Percentiles rank a stretch among this genome's conserved stretches.
phyloP scores from a whole-genome alignment of 2,888 invertebrate genomes.

The Antheraea yamamai region DNA sequence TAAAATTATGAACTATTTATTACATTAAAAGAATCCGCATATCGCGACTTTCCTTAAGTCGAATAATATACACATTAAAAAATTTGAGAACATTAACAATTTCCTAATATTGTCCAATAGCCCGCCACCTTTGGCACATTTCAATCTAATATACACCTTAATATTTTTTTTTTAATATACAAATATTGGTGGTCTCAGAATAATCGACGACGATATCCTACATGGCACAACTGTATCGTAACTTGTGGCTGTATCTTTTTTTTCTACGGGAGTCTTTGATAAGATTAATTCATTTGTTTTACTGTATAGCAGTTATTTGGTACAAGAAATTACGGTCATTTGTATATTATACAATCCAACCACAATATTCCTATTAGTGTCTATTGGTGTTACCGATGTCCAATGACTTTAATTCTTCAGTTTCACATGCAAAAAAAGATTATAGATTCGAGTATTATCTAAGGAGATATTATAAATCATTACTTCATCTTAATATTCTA shows the following conservation, averaged over 20 bases:
- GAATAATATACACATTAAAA: not conserved
- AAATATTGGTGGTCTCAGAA: not conserved
- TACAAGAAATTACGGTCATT: not conserved
- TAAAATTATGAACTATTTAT: not conserved
- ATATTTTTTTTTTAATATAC: not conserved
- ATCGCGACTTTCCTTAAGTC: not conserved
- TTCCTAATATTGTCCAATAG: not conserved
- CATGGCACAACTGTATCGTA: not conserved
- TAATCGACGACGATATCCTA: not conserved
- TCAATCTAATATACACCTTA: not conserved
- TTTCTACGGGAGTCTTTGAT: not conserved
- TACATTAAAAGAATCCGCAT: not conserved
- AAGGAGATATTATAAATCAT: not conserved
- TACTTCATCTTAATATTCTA: not conserved
- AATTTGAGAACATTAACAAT: conserved; percentile 4
- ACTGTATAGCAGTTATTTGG: not conserved
- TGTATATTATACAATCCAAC: not conserved
- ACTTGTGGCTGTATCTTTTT: not conserved
- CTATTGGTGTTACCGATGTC: not conserved
- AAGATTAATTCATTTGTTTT: not conserved
- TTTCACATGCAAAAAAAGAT: not conserved
- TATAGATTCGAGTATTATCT: conserved; percentile 11
- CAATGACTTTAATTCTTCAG: not conserved
- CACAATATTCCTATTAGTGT: not conserved
- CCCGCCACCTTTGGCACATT: conserved; percentile 5